These are phyloP conservation scores for Buceros bicornis DNA, from an alignment of 2,797 vertebrate species.

Conservation along the genomic window DNA sequence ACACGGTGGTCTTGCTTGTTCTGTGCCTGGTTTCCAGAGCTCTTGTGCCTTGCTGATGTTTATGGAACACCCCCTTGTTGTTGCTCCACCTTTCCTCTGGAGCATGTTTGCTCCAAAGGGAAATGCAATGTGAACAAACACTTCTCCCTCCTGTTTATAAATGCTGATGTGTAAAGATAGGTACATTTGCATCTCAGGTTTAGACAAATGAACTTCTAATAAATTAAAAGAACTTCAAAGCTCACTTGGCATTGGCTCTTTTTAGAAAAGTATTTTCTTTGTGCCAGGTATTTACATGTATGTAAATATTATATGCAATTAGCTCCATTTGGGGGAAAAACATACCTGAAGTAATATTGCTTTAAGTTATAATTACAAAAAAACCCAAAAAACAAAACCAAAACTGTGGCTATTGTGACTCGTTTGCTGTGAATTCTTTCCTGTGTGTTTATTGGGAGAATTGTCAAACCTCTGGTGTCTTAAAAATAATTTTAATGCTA, in stretches of 20 bases:
- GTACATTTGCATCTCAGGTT: neutral
- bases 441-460: neutral
- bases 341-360: neutral
- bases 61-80: neutral
- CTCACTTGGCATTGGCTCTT: neutral
- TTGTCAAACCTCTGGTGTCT: conserved; percentile 34
- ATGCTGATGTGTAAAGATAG: neutral
- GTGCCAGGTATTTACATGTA: neutral
- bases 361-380: neutral
- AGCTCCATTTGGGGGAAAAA: neutral
- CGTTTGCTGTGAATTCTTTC: neutral
- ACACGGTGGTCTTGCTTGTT: neutral
- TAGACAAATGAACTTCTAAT: neutral
- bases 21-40: neutral
- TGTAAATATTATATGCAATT: neutral
- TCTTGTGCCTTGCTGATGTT: neutral
- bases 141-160: neutral
- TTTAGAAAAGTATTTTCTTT: neutral
- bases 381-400: neutral
- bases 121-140: neutral
- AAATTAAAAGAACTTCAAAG: neutral
- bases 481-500: conserved; percentile 39
- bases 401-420: neutral
- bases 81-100: neutral
- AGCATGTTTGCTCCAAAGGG: neutral